These are phyloP conservation scores for Orthochromis indermauri DNA, from an alignment of 2,113 vertebrate species.

Conservation along the genomic window DNA sequence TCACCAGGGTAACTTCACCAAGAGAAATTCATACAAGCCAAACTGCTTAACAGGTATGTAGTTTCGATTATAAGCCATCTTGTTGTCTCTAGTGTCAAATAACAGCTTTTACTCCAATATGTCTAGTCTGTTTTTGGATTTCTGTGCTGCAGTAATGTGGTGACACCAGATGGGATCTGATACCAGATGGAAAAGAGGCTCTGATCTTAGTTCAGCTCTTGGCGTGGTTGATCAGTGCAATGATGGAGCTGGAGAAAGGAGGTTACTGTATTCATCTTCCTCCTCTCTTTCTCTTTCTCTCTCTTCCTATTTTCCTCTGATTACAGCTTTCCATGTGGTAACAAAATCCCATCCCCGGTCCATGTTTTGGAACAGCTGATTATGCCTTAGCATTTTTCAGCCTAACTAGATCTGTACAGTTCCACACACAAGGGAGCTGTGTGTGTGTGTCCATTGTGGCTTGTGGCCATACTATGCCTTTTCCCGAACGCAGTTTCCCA, in stretches of 20 bases:
- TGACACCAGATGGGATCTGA: constrained; percentile 8
- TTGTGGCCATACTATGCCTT: background rate
- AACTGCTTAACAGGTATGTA: background rate
- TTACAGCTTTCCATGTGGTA: background rate
- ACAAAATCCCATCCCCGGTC: background rate
- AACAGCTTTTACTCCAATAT: background rate
- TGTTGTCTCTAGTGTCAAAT: background rate
- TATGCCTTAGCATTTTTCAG: background rate
- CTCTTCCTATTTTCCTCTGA: background rate
- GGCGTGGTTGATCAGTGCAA: background rate
- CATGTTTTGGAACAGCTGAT: background rate
- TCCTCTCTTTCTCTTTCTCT: background rate
- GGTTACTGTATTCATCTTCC: background rate
- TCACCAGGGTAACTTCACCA: background rate
- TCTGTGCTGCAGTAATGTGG: background rate
- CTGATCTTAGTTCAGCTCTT: background rate
- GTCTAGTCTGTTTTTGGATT: background rate
- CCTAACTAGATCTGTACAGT: background rate
- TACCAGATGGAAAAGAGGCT: background rate
- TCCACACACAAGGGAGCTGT: background rate
- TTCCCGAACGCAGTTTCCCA: background rate
- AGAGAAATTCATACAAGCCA: background rate
- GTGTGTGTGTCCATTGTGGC: background rate
- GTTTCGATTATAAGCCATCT: background rate
- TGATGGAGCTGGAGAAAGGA: background rate